Evolutionary conservation across 2,888 invertebrate species (phyloP).

Genomic region (Mythimna pallens): DNA sequence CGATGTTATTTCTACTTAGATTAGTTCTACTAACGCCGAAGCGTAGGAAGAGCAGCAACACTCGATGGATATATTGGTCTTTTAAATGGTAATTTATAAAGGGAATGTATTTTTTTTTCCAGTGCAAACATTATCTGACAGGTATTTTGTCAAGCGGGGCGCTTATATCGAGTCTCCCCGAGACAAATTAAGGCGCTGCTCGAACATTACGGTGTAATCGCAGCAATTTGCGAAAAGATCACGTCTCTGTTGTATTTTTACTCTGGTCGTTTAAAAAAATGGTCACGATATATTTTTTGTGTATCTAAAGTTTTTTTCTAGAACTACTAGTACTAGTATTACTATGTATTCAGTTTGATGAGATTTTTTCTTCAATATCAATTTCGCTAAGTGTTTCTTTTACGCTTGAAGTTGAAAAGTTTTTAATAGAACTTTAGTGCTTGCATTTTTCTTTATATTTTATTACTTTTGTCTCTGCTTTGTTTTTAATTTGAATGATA

Average conservation of each 20-base stretch:
- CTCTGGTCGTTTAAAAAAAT: slow-evolving; percentile 72
- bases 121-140: slow-evolving; percentile 71
- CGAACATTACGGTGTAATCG: slow-evolving; percentile 72
- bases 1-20: slow-evolving; percentile 27
- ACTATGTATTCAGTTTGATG: slow-evolving; percentile 23
- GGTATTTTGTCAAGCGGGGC: slow-evolving; percentile 72
- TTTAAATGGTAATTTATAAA: slow-evolving; percentile 57
- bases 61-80: slow-evolving; percentile 49
- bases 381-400: slow-evolving; percentile 46
- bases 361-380: slow-evolving; percentile 49
- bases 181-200: slow-evolving; percentile 70
- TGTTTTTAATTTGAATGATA: neutral
- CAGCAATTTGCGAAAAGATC: slow-evolving; percentile 77
- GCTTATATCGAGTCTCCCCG: slow-evolving; percentile 70
- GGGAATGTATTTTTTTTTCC: slow-evolving; percentile 53
- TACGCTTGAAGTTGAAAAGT: slow-evolving; percentile 15
- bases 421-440: slow-evolving; percentile 19
- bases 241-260: slow-evolving; percentile 74
- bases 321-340: slow-evolving; percentile 27
- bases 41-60: slow-evolving; percentile 19
- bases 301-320: slow-evolving; percentile 30
- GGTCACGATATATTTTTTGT: slow-evolving; percentile 61
- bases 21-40: neutral
- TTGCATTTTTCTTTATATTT: slow-evolving; percentile 13
- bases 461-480: neutral